A percentile compares a stretch with the other conserved stretches of the same genome.
These are phyloP conservation scores for Trematocara zebra DNA, from an alignment of 2,113 vertebrate species.

Conservation along the genomic window DNA sequence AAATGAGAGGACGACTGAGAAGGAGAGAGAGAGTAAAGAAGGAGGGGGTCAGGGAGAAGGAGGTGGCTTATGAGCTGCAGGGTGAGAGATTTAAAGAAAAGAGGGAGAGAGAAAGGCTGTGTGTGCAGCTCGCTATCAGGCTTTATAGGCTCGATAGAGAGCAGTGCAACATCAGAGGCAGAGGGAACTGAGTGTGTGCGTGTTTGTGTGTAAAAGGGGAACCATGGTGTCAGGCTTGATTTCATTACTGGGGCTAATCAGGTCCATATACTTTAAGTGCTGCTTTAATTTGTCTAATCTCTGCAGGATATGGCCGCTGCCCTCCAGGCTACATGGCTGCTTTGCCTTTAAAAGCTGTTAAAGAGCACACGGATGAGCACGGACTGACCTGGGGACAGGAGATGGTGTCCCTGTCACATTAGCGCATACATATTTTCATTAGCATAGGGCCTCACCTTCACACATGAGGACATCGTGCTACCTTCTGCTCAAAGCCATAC, in stretches of 20 bases:
- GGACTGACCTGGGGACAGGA: not conserved
- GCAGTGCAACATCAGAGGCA: slow-evolving; percentile 20
- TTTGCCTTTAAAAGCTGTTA: slow-evolving; percentile 20
- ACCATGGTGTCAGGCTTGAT: slow-evolving; percentile 51
- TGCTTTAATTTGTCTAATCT: slow-evolving; percentile 63
- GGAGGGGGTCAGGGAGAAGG: not conserved
- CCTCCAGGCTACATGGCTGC: slow-evolving; percentile 26
- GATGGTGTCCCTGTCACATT: not conserved
- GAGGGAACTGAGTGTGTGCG: not conserved
- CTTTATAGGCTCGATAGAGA: slow-evolving; percentile 30
- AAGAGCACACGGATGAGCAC: not conserved
- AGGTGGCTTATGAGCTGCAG: slow-evolving; percentile 19
- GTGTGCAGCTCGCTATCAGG: slow-evolving; percentile 3
- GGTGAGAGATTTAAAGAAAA: not conserved
- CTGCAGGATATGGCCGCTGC: slow-evolving; percentile 40
- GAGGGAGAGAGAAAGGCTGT: not conserved
- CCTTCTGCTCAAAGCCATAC: not conserved
- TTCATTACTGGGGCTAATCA: slow-evolving; percentile 63
- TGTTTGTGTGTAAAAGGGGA: slow-evolving; percentile 17
- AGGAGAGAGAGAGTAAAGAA: not conserved
- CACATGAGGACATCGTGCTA: not conserved
- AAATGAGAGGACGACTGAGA: slow-evolving; percentile 39
- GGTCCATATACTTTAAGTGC: slow-evolving; percentile 65
- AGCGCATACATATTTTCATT: not conserved
- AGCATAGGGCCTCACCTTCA: not conserved